These are phyloP conservation scores for Podilymbus podiceps DNA, from an alignment of 2,113 vertebrate species.

Conservation along the genomic window DNA sequence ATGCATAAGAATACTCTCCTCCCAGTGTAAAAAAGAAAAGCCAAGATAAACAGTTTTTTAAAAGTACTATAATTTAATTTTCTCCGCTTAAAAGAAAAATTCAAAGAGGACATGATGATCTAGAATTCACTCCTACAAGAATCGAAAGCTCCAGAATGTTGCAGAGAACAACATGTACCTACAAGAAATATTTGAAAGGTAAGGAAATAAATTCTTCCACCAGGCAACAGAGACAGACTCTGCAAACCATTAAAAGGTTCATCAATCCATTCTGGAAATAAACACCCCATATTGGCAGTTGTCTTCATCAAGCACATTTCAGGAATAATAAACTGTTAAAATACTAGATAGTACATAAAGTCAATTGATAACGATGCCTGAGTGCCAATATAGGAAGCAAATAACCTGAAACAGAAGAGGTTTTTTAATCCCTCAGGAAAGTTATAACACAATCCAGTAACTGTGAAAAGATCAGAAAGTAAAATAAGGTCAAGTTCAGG, in stretches of 20 bases:
- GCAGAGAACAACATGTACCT: background rate
- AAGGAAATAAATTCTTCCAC: constrained; percentile 16
- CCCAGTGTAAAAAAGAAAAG: background rate
- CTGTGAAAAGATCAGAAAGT: background rate
- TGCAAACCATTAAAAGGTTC: background rate
- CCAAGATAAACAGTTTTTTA: background rate
- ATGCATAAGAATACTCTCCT: background rate
- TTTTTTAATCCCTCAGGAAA: background rate
- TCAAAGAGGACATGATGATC: background rate
- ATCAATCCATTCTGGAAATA: constrained; percentile 1
- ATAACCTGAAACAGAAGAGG: background rate
- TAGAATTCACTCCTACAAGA: background rate
- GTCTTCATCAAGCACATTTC: constrained; percentile 2
- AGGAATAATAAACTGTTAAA: constrained; percentile 32
- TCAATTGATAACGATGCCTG: background rate
- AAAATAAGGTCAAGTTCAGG: background rate
- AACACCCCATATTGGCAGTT: background rate
- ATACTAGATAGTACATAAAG: constrained; percentile 5
- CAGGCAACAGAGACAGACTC: background rate
- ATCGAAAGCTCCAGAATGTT: background rate
- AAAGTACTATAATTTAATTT: background rate
- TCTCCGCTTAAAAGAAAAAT: background rate
- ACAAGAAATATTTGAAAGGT: background rate
- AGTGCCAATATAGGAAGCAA: background rate
- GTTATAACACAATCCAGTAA: background rate